Base-by-base conservation (phyloP, 37 sponge, comb jelly and placozoan genomes). In the Dysidea cf. avara region DNA sequence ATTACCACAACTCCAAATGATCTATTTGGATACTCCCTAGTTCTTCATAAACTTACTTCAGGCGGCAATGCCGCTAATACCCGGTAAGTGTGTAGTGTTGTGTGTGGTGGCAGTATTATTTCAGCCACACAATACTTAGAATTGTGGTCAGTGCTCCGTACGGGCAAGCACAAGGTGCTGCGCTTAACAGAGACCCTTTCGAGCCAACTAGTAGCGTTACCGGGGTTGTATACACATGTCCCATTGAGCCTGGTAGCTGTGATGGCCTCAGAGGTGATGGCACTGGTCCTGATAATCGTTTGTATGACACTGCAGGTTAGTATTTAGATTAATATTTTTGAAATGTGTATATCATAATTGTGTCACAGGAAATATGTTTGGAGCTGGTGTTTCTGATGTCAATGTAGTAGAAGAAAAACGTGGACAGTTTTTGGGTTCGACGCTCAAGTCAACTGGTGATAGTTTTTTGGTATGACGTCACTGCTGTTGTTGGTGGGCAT, bases 71-170 rank as follows among this genome's bases (percentile, higher is more conserved):
- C 24, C 16, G 39, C 17, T 5, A 16, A 17, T 49, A 12, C 57
- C 2, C n/a, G n/a, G n/a, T n/a, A n/a, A n/a, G n/a, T n/a, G n/a
- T n/a, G n/a, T n/a, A n/a, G n/a, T n/a, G n/a, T n/a, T n/a, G n/a
- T n/a, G n/a, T n/a, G n/a, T n/a, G n/a, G n/a, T n/a, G n/a, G n/a
- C n/a, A n/a, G n/a, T n/a, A n/a, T n/a, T n/a, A n/a, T n/a, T n/a
- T n/a, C n/a, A n/a, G n/a, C n/a, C n/a, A n/a, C n/a, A n/a, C n/a
- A n/a, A n/a, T 18, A 2, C 71, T 18, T 61, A 86, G 86, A 17
- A 74, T 86, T 0, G 36, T 86, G 1, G 86, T 86, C 17, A 79
- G 86, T 69, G 86, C 86, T 16, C 86, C 86, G 31, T 54, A 58
- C 7, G 64, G 49, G 4, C 64, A 35, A 7, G 61, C 69, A 0